These are phyloP conservation scores for Monoplex corrugatus DNA, from an alignment of 2,888 invertebrate species.

Conservation along the genomic window DNA sequence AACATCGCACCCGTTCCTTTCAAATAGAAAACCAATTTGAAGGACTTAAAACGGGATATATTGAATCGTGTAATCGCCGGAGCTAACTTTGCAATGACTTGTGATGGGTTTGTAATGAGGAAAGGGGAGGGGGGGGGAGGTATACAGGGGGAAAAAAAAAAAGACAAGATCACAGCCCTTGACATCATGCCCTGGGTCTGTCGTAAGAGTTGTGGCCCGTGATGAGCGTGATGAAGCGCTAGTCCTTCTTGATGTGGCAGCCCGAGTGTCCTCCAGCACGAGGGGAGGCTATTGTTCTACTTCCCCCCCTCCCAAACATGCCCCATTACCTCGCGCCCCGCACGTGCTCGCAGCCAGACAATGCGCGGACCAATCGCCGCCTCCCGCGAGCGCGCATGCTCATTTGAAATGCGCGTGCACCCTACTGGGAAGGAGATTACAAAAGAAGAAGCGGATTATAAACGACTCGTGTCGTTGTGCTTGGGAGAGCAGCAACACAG, in stretches of 20 bases:
- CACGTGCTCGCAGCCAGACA: slow-evolving; percentile 37
- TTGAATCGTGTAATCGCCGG: no score
- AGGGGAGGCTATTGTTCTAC: background rate
- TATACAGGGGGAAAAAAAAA: no score
- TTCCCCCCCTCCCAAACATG: slow-evolving; percentile 13
- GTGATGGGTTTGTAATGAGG: no score
- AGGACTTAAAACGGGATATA: no score
- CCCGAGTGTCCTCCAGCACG: background rate
- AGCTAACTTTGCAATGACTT: no score
- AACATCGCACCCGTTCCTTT: no score
- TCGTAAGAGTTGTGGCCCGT: background rate
- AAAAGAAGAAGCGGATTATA: slow-evolving; percentile 39
- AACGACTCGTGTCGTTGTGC: slow-evolving; percentile 40
- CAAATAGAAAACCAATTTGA: no score
- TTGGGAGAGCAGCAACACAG: slow-evolving; percentile 1
- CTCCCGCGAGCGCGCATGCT: slow-evolving; percentile 38
- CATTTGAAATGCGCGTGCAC: slow-evolving; percentile 35
- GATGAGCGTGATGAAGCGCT: background rate
- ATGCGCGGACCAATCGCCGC: background rate
- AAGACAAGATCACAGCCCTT: no score
- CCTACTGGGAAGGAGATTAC: slow-evolving; percentile 44
- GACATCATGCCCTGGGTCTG: no score
- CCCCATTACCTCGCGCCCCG: slow-evolving; percentile 33
- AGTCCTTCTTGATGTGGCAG: background rate
- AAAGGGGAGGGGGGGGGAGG: no score